Evolutionary conservation across 2,113 vertebrate species (phyloP), one percentile per base, ranked within the genome.

Genomic region (Etheostoma cragini): DNA sequence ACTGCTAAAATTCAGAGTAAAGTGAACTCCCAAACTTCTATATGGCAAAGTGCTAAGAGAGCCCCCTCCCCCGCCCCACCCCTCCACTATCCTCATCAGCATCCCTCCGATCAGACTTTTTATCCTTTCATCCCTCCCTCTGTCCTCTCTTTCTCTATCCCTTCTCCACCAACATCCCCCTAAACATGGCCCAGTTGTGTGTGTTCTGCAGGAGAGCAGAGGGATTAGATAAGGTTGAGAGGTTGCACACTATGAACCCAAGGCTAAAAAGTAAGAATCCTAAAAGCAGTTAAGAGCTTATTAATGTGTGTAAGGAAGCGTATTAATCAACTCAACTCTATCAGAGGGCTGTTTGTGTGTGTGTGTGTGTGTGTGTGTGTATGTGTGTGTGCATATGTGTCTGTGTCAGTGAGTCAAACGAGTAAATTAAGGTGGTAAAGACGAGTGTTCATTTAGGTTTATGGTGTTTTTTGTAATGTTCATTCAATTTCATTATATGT

Each of bases 1-100:
- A 96, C 94, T 92, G 92, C 93, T 94, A 93, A 95, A 95, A 95
- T 95, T 95, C 94, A 95, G 93, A 95, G 94, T 94, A 95, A 95
- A 95, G 94, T 95, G 94, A 95, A 95, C 95, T 95, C 95, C 94
- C 94, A 95, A 94, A 95, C 92, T 92, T 94, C 94, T 95, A 93
- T 95, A 93, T 89, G 90, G 92, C 92, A 93, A 92, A 93, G 90
- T 92, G 88, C 92, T 91, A 91, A 93, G 86, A 91, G 91, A 82
- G 83, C 81, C 7, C 30, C 71, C 76, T 62, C 58, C 50, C 13
- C 21, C 54, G 64, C 67, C 58, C 58, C 50, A 61, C 56, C 70
- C 78, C 72, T 62, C 68, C 70, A 71, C 89, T 84, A 88, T 92
- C 89, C 88, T 88, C 90, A 92, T 86, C 91, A 90, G 85, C 89